phyloP scores from a whole-genome alignment of 2,797 vertebrate species.

The Anisognathus igniventris region DNA sequence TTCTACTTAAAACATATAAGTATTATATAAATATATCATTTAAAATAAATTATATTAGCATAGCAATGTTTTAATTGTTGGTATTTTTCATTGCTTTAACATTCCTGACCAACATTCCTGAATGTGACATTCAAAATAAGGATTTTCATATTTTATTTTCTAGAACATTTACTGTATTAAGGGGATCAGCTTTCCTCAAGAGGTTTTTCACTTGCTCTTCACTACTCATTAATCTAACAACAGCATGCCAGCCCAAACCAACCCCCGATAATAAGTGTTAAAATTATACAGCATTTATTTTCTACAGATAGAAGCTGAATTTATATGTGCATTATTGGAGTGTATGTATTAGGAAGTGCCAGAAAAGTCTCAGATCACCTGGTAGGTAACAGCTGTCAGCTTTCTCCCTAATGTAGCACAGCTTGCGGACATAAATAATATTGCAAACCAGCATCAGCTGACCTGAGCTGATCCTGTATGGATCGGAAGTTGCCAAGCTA shows the following conservation, averaged over 20 bases:
- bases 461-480: neutral
- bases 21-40: neutral
- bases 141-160: neutral
- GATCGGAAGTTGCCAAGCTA: neutral
- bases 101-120: neutral
- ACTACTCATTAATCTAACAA: neutral
- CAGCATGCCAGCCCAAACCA: neutral
- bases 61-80: neutral
- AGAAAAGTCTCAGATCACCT: neutral
- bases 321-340: neutral
- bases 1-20: neutral
- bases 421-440: neutral
- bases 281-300: neutral
- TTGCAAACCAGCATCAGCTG: neutral
- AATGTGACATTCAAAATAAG: neutral
- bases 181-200: neutral
- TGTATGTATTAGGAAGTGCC: neutral
- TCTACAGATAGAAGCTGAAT: neutral
- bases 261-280: fast-evolving
- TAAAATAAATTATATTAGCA: neutral
- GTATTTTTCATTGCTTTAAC: neutral
- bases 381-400: neutral
- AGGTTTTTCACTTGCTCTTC: neutral
- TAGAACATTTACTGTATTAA: neutral
- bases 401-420: neutral